These are phyloP conservation scores for Pomatorhinus ruficollis DNA, from an alignment of 2,113 vertebrate genomes.

Conservation along the genomic window DNA sequence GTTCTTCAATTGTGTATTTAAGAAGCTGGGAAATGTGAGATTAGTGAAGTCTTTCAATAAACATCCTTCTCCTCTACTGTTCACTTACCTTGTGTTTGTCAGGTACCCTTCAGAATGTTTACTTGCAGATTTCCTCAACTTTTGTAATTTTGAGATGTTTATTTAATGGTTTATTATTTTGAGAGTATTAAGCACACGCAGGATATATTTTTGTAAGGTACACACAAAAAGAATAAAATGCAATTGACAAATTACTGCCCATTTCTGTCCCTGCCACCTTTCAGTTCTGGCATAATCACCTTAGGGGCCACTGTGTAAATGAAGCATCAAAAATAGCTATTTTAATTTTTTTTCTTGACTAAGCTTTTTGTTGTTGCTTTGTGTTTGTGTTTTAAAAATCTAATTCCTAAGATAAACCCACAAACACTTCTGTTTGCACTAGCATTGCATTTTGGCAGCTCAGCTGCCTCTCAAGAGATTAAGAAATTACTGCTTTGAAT, in stretches of 20 bases:
- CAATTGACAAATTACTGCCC: neutral
- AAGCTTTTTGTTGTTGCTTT: neutral
- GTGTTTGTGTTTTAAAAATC: neutral
- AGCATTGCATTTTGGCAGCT: neutral
- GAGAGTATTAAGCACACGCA: neutral
- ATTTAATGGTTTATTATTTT: neutral
- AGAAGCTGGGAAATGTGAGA: neutral
- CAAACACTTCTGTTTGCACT: neutral
- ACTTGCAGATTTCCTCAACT: neutral
- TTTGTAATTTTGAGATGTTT: neutral
- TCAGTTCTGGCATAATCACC: neutral
- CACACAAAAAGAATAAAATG: neutral
- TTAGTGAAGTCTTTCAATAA: neutral
- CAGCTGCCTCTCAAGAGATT: neutral
- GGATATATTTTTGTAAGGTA: neutral
- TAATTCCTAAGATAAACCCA: neutral
- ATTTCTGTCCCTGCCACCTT: neutral
- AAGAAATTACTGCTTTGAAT: neutral
- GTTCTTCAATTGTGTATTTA: neutral
- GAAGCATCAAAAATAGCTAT: neutral
- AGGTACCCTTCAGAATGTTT: neutral
- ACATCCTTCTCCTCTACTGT: neutral
- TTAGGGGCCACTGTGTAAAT: neutral
- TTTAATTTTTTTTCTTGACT: neutral
- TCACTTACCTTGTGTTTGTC: neutral